Base-by-base conservation (phyloP, 1,140 invertebrate genomes). In the Sycophaga agraensis region DNA sequence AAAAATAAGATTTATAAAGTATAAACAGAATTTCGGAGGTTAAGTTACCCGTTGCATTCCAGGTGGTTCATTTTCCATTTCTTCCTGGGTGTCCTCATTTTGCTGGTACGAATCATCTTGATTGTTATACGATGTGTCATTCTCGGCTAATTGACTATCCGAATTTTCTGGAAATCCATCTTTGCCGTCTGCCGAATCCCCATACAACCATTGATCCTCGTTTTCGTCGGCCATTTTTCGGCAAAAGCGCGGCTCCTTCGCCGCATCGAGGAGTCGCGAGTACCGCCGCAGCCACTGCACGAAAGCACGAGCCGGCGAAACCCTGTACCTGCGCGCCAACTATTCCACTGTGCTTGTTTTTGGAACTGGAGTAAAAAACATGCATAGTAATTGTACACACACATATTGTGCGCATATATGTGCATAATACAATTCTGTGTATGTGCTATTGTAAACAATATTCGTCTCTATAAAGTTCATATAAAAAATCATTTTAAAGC, bases 161-260 rank as follows among this genome's bases (percentile, higher is more conserved):
- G 67, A 43, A 37, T 68, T 73, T 1, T 59, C 50, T 45, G 74
- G 68, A 3, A 66, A 64, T 17, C 45, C 66, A 11, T 77, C 73
- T 66, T 79, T 77, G 45, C 68, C 68, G 24, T 80, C 77, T 22
- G 67, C 69, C 0, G 82, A 83, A 67, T 89, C 88, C 24, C 88
- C 89, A 63, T 90, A 90, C 42, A 90, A 80, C 88, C 88, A 90
- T 70, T 85, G 87, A 79, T 90, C 89, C 75, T 90, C 88, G 70
- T 87, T 89, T 72, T 88, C 85, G 69, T 89, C 87, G 56, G 85
- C 84, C 84, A 87, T 85, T 74, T 79, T 73, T 76, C 12, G 17
- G 8, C 14, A 22, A 56, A 45, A 56, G 35, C 55, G 55, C 58
- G 49, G 48, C 48, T 4, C 12, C n/a, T 16, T 16, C 8, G 11